Conservation (phyloP, 1,140 invertebrate genomes). For the Coenobita brevimanus region DNA sequence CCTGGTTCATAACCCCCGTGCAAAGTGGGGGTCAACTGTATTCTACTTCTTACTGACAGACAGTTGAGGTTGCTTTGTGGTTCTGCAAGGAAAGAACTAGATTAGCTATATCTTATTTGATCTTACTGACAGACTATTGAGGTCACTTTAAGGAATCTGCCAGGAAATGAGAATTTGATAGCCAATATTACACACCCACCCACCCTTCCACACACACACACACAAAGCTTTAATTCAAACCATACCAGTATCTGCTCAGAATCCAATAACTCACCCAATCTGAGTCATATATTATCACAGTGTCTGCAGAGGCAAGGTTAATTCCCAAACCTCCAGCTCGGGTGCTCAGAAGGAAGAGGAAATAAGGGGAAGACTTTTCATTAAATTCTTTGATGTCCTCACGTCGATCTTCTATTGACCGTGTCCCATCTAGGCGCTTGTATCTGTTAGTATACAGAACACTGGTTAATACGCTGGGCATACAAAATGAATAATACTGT, state of each 20-base stretch:
- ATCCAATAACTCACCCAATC: conserved; percentile 78
- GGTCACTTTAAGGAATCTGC: too few relatives aligned
- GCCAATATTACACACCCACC: not conserved
- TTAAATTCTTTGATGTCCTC: conserved; percentile 87
- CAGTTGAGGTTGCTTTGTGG: too few relatives aligned
- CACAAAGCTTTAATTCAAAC: not conserved
- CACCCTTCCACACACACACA: not conserved
- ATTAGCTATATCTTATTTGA: too few relatives aligned
- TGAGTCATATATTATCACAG: conserved; percentile 95
- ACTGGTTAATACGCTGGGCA: too few relatives aligned
- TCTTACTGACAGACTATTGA: too few relatives aligned
- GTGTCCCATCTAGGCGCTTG: conserved; percentile 75
- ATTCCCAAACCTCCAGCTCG: conserved; percentile 92
- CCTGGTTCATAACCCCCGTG: too few relatives aligned
- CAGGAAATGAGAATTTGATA: conserved; percentile 31
- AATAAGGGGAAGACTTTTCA: conserved; percentile 80
- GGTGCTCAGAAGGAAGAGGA: conserved; percentile 88
- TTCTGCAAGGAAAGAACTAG: too few relatives aligned
- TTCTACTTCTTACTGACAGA: too few relatives aligned
- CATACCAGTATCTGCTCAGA: not conserved
- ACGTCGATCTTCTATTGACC: conserved; percentile 78
- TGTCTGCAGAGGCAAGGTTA: conserved; percentile 94
- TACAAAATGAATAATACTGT: too few relatives aligned
- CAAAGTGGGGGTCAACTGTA: too few relatives aligned
- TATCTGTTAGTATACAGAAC: conserved; percentile 71